Conservation (phyloP, 37 sponge, comb jelly and placozoan genomes). For the Axinella damicornis region DNA sequence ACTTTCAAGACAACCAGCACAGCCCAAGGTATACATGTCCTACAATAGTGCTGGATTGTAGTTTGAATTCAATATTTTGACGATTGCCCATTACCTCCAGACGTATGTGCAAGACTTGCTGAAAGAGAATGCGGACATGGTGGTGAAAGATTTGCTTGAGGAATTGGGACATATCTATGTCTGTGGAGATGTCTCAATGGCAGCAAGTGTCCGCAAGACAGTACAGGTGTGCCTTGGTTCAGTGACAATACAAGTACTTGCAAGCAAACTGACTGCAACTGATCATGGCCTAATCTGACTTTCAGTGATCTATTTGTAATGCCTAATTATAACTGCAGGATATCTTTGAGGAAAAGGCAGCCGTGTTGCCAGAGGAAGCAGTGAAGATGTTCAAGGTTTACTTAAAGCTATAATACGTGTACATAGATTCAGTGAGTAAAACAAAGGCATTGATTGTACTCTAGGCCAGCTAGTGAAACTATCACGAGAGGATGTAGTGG, state of each 20-base stretch:
- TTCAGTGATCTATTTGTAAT: no score
- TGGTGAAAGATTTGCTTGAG: constrained; percentile 68
- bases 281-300: no score
- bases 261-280: no score
- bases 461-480: no score
- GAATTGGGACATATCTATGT: constrained; percentile 90
- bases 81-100: no score
- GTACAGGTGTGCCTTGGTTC: constrained; percentile 68
- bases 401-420: no score
- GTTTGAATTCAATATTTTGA: not conserved
- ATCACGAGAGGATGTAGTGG: no score
- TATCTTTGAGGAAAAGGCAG: constrained; percentile 79
- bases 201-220: constrained; percentile 71
- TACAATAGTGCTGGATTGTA: not conserved
- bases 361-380: constrained; percentile 80
- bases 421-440: no score
- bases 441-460: no score
- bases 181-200: constrained; percentile 95
- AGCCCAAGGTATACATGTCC: constrained; percentile 25
- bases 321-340: no score
- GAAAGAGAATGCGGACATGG: constrained; percentile 77
- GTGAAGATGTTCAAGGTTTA: constrained; percentile 44
- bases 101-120: constrained; percentile 85
- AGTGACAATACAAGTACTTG: no score
- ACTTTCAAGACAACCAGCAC: constrained; percentile 64